Base-by-base conservation (phyloP, 2,113 vertebrate species). In the Rhynchomys soricoides region DNA sequence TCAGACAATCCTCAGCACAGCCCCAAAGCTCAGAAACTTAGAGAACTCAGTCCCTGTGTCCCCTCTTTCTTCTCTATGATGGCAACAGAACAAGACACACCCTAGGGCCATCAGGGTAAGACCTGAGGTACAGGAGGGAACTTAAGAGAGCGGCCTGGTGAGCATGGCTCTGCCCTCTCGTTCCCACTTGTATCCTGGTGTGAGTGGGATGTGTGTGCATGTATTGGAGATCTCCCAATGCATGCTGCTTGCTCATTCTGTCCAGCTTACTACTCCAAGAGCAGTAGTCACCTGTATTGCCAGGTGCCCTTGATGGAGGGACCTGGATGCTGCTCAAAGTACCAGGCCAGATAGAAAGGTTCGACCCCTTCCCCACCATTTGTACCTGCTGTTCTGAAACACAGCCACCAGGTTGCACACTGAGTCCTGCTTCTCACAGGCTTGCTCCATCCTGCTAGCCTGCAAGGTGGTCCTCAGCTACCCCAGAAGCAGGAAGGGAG, bases 311-410 rank as follows among this genome's bases (percentile, higher is more conserved):
- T 10, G 66, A n/a, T 52, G 9, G 0, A 83, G 59, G 22, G 29
- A 43, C 3, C 0, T 15, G 37, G 55, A 45, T 17, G 37, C 37
- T 31, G 22, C 48, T 64, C 68, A 45, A 50, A 29, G 13, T 11
- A 37, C 37, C 50, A 55, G 48, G 48, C 34, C 45, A 52, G 37
- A 15, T n/a, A 66, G 89, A 90, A 34, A 83, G 57, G 24, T 52
- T 48, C 22, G 89, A 78, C 4, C 3, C 91, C 91, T 59, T 50
- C 24, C 24, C 50, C 59, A 29, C 50, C 24, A 55, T 37, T 34
- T 90, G 81, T 98, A 99, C 98, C 98, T 92, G 66, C 57, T 89
- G 21, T 96, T 97, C 66, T 98, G 98, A 89, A 98, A 98, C 1
- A 55, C 90, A 68, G 97, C 96, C 91, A 97, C 95, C 92, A 98